phyloP scores from a whole-genome alignment of 2,888 invertebrate species.

The Cinara cedri region DNA sequence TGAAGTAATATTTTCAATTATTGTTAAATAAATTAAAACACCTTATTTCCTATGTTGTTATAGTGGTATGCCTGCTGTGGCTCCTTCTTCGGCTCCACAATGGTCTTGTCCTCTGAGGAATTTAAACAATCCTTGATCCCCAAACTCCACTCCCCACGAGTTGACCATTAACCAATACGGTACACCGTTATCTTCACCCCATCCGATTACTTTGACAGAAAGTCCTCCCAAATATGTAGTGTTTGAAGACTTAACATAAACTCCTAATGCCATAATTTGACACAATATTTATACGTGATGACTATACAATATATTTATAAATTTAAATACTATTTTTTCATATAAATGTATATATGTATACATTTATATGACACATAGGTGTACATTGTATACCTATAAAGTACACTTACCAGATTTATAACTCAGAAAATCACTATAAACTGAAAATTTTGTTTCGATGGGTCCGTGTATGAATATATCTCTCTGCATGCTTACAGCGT shows the following conservation, averaged over 20 bases:
- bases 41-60: too few species aligned
- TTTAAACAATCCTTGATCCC: not conserved
- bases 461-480: not conserved
- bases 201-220: not conserved
- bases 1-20: too few species aligned
- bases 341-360: too few species aligned
- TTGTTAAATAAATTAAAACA: too few species aligned
- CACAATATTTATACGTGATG: not conserved
- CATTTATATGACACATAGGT: too few species aligned
- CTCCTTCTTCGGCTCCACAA: not conserved
- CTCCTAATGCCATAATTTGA: not conserved
- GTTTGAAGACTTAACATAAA: not conserved
- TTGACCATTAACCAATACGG: not conserved
- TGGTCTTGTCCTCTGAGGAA: not conserved
- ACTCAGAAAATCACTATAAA: not conserved
- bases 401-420: not conserved
- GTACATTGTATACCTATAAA: too few species aligned
- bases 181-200: not conserved
- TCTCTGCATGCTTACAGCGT: not conserved
- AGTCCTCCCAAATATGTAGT: not conserved
- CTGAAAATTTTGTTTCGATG: not conserved
- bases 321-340: too few species aligned
- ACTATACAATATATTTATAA: too few species aligned
- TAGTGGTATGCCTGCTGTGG: not conserved
- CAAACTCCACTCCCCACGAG: not conserved